These are phyloP conservation scores for Epinotia demarniana DNA, from an alignment of 2,888 invertebrate genomes.

Conservation along the genomic window DNA sequence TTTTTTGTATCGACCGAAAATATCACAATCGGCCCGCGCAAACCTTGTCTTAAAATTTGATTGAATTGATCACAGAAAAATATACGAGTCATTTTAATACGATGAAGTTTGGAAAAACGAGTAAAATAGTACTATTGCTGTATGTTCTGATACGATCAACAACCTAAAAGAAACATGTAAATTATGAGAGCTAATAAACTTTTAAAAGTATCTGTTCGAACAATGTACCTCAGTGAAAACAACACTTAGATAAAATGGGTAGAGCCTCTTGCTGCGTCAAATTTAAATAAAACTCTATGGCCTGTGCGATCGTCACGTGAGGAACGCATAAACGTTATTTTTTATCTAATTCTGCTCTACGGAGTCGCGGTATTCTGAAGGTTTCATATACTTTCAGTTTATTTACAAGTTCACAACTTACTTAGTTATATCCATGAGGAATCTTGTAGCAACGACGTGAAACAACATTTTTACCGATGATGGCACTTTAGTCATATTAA, in stretches of 20 bases:
- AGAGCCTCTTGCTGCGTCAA: slow-evolving; percentile 46
- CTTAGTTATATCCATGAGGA: background rate
- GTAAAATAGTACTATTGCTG: no score
- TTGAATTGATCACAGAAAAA: no score
- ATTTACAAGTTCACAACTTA: background rate
- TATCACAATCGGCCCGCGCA: no score
- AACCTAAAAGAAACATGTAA: no score
- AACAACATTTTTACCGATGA: no score
- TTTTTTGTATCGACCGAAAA: no score
- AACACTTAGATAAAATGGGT: slow-evolving; percentile 39
- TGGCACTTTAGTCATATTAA: no score
- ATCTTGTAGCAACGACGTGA: no score
- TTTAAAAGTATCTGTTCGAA: background rate
- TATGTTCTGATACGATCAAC: no score
- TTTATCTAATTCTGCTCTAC: slow-evolving; percentile 24
- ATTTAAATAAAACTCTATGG: slow-evolving; percentile 55
- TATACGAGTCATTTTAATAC: no score
- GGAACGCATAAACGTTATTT: slow-evolving; percentile 45
- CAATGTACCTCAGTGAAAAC: background rate
- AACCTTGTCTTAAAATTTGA: no score
- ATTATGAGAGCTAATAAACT: background rate
- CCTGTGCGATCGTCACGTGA: slow-evolving; percentile 42
- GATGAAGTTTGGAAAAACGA: no score
- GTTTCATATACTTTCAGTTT: slow-evolving; percentile 1
- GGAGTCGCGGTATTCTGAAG: background rate